Base-by-base conservation (phyloP, 2,113 vertebrate species). In the Oxyura jamaicensis region DNA sequence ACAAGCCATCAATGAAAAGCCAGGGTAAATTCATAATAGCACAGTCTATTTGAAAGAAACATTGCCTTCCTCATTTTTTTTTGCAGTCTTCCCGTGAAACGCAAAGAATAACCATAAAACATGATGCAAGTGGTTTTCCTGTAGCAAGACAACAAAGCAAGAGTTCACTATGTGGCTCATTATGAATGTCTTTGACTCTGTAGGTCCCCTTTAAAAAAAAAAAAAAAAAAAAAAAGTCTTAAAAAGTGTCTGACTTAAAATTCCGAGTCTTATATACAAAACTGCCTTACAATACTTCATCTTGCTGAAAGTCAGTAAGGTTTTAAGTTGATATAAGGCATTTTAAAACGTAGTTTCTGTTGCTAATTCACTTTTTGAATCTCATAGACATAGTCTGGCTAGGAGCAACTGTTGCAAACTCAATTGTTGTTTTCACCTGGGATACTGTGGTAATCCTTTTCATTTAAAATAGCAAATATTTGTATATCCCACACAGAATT, bases 101-200 rank as follows among this genome's bases (percentile, higher is more conserved):
- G 72, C 76, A 83, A 91, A 86, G 53, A 90, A 58, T 39, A 78
- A 78, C 48, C 79, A 80, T 96, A 95, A 98, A 96, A 97, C 85
- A 94, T 26, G 22, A 60, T 73, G 14, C 15, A 65, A 88, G 48
- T 21, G 36, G 58, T 91, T 95, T 94, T 77, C 63, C 65, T 91
- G 78, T 86, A 76, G 76, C 86, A 87, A 78, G 75, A 81, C 83
- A 90, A 48, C 0, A 13, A 81, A 90, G 88, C 83, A 92, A 69
- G 78, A 92, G 88, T 89, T 96, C 86, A 23, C 46, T 58, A 1
- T 48, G 26, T 67, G 55, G 42, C 60, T 90, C 6, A 23, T 56
- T 94, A 90, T 82, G n/a, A 56, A 72, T 77, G 48, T 56, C 56
- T 91, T 88, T 90, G 78, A 42, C 81, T 96, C 93, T 74, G 39